Base-by-base conservation (phyloP, 2,888 invertebrate species). In the Saturnia pavonia region DNA sequence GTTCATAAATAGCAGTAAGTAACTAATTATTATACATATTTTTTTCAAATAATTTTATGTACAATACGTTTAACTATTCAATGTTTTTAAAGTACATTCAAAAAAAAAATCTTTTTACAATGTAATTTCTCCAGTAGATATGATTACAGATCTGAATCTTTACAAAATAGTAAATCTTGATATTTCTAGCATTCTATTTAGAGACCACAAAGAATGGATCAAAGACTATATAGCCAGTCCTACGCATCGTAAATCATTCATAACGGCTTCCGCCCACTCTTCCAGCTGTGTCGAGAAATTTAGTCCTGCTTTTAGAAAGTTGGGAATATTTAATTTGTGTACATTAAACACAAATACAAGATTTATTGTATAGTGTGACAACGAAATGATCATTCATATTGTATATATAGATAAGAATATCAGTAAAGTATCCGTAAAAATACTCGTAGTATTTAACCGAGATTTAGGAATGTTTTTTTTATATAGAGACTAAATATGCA, bases 241-340 rank as follows among this genome's bases (percentile, higher is more conserved):
- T 19, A 63, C 22, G 66, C 22, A 48, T 11, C 40, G 65, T 40
- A 65, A 65, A 65, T 65, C 65, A 65, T 65, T 65, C 65, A 65
- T 65, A 65, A 65, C 40, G 65, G 65, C 40, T 40, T 40, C 8
- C 65, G 40, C 65, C 65, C 40, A 65, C 65, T n/a, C 65, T 63
- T 34, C 34, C 40, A 65, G 65, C 16, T 14, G 40, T 40, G 19
- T 65, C 34, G 65, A 14, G 65, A 40, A 65, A 40, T 65, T 19
- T 34, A 40, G 19, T 65, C 65, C 16, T 65, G 40, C 16, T 65
- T 40, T 65, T 65, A 6, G 40, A 65, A 40, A 40, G 34, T 40
- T 65, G n/a, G 40, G 27, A 40, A 11, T 65, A 65, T 40, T 65
- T 65, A n/a, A 6, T 63, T 63, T 34, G 25, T 60, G 22, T 60